phyloP scores from a whole-genome alignment of 1,140 invertebrate species.

The Gonioctena quinquepunctata region DNA sequence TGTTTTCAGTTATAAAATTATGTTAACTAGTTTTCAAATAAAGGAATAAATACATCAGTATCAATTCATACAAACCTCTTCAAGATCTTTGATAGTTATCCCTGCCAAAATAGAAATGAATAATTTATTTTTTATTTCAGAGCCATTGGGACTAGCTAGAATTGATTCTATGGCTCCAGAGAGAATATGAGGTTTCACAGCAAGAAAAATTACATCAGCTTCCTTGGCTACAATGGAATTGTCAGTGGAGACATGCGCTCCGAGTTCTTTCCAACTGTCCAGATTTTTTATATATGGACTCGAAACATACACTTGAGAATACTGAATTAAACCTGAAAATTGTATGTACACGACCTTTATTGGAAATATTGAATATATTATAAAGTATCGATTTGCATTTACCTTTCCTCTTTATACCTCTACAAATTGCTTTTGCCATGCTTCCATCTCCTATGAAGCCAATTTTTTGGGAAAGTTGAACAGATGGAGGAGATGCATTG shows the following conservation, averaged over 20 bases:
- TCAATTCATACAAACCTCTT: constrained; percentile 63
- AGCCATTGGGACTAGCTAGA: constrained; percentile 35
- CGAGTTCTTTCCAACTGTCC: constrained; percentile 66
- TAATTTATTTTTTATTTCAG: constrained; percentile 60
- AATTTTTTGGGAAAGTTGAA: constrained; percentile 55
- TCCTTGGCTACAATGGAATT: constrained; percentile 68
- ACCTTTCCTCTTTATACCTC: constrained; percentile 69
- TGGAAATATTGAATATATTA: too few species aligned
- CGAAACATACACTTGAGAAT: constrained; percentile 69
- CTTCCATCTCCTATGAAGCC: constrained; percentile 94
- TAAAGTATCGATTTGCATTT: too few species aligned
- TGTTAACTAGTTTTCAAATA: too few species aligned
- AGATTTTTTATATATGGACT: constrained; percentile 69
- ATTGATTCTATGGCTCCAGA: constrained; percentile 61
- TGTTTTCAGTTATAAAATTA: too few species aligned
- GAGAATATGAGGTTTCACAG: constrained; percentile 84
- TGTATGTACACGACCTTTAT: too few species aligned
- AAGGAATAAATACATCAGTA: too few species aligned
- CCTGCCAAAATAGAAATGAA: constrained; percentile 83
- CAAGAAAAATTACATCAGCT: constrained; percentile 79
- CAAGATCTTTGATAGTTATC: constrained; percentile 68
- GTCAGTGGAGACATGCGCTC: constrained; percentile 63
- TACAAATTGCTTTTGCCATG: constrained; percentile 89
- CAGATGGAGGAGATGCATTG: background rate
- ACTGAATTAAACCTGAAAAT: constrained; percentile 61